phyloP scores from a whole-genome alignment of 1,140 invertebrate species.

The Papilio machaon region DNA sequence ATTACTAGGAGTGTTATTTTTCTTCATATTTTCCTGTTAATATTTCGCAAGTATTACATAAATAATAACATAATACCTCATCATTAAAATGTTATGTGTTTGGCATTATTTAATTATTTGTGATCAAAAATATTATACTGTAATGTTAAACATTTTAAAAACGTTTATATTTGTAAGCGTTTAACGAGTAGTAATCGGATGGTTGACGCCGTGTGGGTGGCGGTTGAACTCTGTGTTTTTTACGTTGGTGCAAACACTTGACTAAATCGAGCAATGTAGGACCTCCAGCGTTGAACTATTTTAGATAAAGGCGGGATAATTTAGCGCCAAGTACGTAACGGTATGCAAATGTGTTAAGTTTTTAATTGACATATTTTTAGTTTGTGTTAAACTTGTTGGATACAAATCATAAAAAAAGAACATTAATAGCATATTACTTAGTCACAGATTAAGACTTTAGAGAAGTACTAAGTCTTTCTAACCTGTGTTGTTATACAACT shows the following conservation, averaged over 20 bases:
- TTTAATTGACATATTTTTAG: neutral
- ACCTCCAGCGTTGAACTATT: slow-evolving; percentile 36
- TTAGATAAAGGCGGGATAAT: slow-evolving; percentile 21
- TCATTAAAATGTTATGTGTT: neutral
- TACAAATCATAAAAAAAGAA: too few species aligned
- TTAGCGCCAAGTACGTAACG: neutral
- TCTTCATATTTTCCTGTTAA: neutral
- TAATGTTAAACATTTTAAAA: neutral
- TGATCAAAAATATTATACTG: slow-evolving; percentile 2
- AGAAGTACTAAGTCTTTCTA: too few species aligned
- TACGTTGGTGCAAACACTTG: slow-evolving; percentile 31
- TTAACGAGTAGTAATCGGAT: slow-evolving; percentile 21
- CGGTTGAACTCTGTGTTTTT: slow-evolving; percentile 16
- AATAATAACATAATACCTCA: neutral
- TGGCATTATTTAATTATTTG: neutral
- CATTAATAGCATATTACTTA: too few species aligned
- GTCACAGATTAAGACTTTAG: too few species aligned
- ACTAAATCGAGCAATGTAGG: slow-evolving; percentile 33
- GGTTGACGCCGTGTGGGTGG: slow-evolving; percentile 34
- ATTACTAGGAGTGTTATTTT: neutral
- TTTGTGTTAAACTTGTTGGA: neutral
- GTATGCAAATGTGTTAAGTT: slow-evolving; percentile 11
- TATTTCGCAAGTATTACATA: neutral
- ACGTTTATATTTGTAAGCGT: slow-evolving; percentile 1
- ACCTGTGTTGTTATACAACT: too few species aligned